Evolutionary conservation across 2,113 vertebrate genomes (phyloP).

Genomic region (Pteropus alecto): DNA sequence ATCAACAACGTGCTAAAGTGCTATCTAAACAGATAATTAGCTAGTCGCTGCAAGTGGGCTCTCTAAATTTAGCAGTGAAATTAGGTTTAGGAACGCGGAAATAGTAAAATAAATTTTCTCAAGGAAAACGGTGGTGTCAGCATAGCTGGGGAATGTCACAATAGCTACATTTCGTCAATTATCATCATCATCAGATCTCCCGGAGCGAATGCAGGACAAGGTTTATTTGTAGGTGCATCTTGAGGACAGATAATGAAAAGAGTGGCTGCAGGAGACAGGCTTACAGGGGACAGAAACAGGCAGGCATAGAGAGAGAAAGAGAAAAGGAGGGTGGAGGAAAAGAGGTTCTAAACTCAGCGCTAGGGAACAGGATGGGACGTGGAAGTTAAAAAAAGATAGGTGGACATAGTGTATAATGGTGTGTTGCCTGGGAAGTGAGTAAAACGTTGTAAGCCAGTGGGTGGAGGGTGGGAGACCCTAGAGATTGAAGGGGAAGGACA

Average conservation of each 20-base stretch:
- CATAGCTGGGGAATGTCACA: conserved; percentile 65
- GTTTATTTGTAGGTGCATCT: background rate
- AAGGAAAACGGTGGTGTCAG: conserved; percentile 65
- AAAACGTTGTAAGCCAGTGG: background rate
- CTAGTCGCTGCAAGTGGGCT: conserved; percentile 43
- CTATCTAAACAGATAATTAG: conserved; percentile 71
- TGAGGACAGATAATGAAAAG: conserved; percentile 4
- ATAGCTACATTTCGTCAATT: conserved; percentile 67
- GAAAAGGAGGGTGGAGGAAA: background rate
- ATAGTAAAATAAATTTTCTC: conserved; percentile 43
- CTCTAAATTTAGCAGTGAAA: conserved; percentile 63
- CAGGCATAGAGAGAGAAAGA: background rate
- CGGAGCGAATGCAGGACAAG: background rate
- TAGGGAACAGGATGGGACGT: background rate
- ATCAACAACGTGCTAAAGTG: conserved; percentile 60
- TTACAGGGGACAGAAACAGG: background rate
- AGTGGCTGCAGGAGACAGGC: background rate
- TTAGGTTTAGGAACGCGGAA: conserved; percentile 55
- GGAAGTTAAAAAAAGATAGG: background rate
- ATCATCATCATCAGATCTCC: conserved; percentile 53
- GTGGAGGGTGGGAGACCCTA: background rate
- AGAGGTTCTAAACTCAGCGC: background rate
- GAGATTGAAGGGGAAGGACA: background rate
- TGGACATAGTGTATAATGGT: background rate
- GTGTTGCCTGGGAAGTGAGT: background rate